Percentiles rank a stretch among this genome's conserved stretches.
phyloP scores from a whole-genome alignment of 1,140 invertebrate genomes.

The Polypedilum pembai region DNA sequence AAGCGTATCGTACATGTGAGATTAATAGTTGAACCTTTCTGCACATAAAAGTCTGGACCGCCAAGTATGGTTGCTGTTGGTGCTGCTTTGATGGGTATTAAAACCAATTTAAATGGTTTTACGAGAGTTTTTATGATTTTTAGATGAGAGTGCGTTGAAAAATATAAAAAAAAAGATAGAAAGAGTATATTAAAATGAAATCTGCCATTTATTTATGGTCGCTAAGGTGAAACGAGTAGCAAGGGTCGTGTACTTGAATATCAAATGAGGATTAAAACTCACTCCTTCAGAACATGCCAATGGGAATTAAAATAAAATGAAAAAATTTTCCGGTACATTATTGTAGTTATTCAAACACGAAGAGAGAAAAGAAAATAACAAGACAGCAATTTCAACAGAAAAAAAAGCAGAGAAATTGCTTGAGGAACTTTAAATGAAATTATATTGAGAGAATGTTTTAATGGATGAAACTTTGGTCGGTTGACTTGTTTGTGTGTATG shows the following conservation, averaged over 20 bases:
- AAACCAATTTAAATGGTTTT: too few relatives aligned
- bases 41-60: conserved; percentile 79
- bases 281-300: neutral
- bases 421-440: too few relatives aligned
- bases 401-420: too few relatives aligned
- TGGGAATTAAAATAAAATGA: neutral
- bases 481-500: too few relatives aligned
- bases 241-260: neutral
- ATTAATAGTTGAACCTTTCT: conserved; percentile 81
- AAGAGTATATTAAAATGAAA: neutral
- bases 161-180: neutral
- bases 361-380: too few relatives aligned
- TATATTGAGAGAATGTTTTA: too few relatives aligned
- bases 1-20: conserved; percentile 68
- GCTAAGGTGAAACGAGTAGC: neutral
- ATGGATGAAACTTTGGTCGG: too few relatives aligned
- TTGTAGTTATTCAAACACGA: too few relatives aligned
- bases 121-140: conserved; percentile 46
- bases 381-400: too few relatives aligned
- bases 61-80: conserved; percentile 79
- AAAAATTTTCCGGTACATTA: neutral
- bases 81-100: conserved; percentile 53
- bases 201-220: neutral
- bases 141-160: neutral
- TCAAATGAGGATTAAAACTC: neutral